Evolutionary conservation across 2,797 vertebrate genomes (phyloP).

Genomic region (Glyptemys insculpta): DNA sequence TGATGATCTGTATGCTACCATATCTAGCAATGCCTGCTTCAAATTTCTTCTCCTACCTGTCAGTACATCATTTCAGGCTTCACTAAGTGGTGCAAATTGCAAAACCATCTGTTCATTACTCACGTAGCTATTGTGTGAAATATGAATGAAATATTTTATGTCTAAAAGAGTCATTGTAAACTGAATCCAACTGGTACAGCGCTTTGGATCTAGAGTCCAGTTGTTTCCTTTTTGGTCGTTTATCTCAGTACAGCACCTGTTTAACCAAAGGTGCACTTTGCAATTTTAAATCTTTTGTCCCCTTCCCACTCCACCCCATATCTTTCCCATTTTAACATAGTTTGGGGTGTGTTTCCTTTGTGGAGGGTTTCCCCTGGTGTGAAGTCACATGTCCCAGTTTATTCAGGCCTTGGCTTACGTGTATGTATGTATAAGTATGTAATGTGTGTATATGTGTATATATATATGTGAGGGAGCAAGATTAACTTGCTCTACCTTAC

Average conservation of each 20-base stretch:
- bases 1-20: constrained; percentile 5
- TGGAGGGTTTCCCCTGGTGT: neutral
- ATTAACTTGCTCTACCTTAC: neutral
- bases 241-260: neutral
- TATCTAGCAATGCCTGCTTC: constrained; percentile 51
- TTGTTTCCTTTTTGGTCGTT: constrained; percentile 37
- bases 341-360: neutral
- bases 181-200: constrained; percentile 44
- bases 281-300: neutral
- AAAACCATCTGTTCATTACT: constrained; percentile 78
- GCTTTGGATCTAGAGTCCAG: neutral
- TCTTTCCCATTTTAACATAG: neutral
- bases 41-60: constrained; percentile 58
- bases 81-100: constrained; percentile 63
- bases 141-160: constrained; percentile 69
- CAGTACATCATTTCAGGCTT: constrained; percentile 75
- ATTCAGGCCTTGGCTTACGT: neutral
- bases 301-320: neutral
- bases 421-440: neutral
- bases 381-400: constrained; percentile 1
- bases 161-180: constrained; percentile 69
- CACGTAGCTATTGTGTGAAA: constrained; percentile 70
- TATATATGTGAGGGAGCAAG: neutral
- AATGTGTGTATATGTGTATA: neutral
- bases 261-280: neutral